Evolutionary conservation across 2,797 vertebrate species (phyloP).

Genomic region (Echiichthys vipera): DNA sequence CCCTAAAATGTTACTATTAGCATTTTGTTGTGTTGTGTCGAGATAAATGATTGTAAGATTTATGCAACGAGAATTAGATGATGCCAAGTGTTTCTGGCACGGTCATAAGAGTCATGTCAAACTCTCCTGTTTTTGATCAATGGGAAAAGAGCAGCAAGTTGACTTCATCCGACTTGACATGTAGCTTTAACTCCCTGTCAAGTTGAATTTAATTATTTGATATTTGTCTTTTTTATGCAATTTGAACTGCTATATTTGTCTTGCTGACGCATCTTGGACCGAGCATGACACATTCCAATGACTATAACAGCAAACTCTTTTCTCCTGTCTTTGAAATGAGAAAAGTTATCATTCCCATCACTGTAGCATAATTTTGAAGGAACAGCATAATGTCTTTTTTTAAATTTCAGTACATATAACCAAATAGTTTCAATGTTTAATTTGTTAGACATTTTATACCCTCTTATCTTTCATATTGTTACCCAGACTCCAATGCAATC

Average conservation of each 20-base stretch:
- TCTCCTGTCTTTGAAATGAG: slow-evolving; percentile 24
- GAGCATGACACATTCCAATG: slow-evolving; percentile 26
- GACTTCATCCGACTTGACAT: slow-evolving; percentile 68
- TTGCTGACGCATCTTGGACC: slow-evolving; percentile 27
- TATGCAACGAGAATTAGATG: slow-evolving; percentile 78
- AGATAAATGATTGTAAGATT: slow-evolving; percentile 74
- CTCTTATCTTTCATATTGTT: slow-evolving; percentile 20
- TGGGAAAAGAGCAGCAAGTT: slow-evolving; percentile 64
- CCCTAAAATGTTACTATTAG: slow-evolving; percentile 82
- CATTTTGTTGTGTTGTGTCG: slow-evolving; percentile 79
- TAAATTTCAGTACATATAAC: slow-evolving; percentile 26
- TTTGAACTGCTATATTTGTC: slow-evolving; percentile 47
- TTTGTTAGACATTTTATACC: slow-evolving; percentile 9
- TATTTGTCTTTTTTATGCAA: slow-evolving; percentile 46
- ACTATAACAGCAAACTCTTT: slow-evolving; percentile 34
- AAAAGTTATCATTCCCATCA: slow-evolving; percentile 27
- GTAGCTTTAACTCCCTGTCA: slow-evolving; percentile 70
- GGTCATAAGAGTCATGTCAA: slow-evolving; percentile 69
- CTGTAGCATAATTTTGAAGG: slow-evolving; percentile 6
- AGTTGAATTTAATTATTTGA: slow-evolving; percentile 62
- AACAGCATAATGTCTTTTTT: slow-evolving; percentile 2
- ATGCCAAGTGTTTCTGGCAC: slow-evolving; percentile 71
- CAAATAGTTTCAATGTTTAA: slow-evolving; percentile 24
- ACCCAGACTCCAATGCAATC: slow-evolving; percentile 7
- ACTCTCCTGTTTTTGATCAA: slow-evolving; percentile 68